Percentiles rank a stretch among this genome's conserved stretches.
phyloP scores from a whole-genome alignment of 2,113 vertebrate genomes.

The Cercocebus atys region DNA sequence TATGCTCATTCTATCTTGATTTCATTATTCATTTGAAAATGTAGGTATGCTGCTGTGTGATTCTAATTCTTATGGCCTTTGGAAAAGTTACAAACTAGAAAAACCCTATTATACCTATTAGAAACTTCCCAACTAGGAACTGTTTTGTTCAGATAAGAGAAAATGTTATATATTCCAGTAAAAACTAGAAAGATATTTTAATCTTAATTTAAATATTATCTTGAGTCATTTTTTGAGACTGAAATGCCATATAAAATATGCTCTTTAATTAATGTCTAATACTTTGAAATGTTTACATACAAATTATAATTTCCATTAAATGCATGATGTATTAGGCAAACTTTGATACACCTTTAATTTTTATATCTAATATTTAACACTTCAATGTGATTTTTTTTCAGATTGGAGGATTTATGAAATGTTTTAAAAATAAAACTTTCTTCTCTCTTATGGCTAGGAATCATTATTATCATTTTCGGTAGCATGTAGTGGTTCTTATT shows the following conservation, averaged over 20 bases:
- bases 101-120: background rate
- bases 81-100: background rate
- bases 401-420: slow-evolving; percentile 32
- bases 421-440: background rate
- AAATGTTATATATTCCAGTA: background rate
- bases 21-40: background rate
- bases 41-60: background rate
- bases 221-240: background rate
- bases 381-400: background rate
- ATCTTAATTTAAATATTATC: background rate
- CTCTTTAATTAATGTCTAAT: background rate
- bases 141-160: background rate
- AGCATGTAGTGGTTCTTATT: slow-evolving; percentile 31
- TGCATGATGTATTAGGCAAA: background rate
- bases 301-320: background rate
- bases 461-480: background rate
- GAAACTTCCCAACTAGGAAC: background rate
- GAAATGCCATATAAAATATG: background rate
- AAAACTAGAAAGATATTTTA: background rate
- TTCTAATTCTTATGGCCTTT: background rate
- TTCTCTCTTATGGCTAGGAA: background rate
- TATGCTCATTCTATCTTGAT: background rate
- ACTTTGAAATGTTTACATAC: background rate
- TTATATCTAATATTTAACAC: background rate
- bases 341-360: background rate